Conservation (phyloP, 2,113 vertebrate species). For the Corythoichthys haematopterus region DNA sequence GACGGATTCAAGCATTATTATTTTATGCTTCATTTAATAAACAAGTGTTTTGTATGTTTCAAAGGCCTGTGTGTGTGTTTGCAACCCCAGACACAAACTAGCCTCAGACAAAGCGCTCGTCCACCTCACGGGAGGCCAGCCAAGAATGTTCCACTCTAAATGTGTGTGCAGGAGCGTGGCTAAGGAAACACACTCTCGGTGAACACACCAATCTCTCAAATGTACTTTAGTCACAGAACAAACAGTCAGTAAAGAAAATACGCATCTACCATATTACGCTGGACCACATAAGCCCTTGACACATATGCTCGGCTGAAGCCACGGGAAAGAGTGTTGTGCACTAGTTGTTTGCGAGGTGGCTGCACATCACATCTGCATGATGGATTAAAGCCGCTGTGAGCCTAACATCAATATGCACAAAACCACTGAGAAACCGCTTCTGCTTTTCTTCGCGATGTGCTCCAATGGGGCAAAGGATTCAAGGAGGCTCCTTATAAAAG, state of each 20-base stretch:
- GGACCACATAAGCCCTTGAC: conserved; percentile 30
- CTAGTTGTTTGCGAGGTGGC: conserved; percentile 30
- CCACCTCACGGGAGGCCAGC: conserved; percentile 32
- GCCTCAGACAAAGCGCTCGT: conserved; percentile 37
- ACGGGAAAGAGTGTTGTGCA: conserved; percentile 36
- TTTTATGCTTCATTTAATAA: conserved; percentile 52
- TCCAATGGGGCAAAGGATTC: conserved; percentile 24
- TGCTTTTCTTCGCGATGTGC: conserved; percentile 26
- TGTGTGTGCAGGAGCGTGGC: conserved; percentile 36
- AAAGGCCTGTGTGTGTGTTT: conserved; percentile 29
- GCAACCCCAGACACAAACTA: conserved; percentile 42
- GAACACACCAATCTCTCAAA: conserved; percentile 38
- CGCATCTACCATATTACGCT: conserved; percentile 20
- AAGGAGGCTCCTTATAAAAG: conserved; percentile 47
- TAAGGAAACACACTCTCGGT: conserved; percentile 21
- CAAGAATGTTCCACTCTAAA: conserved; percentile 33
- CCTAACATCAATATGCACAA: conserved; percentile 43
- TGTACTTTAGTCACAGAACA: conserved; percentile 46
- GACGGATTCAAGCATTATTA: conserved; percentile 48
- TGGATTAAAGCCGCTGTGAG: conserved; percentile 45
- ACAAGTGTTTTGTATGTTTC: conserved; percentile 49
- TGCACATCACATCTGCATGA: conserved; percentile 33
- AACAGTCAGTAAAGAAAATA: conserved; percentile 43
- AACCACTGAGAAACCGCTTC: conserved; percentile 23
- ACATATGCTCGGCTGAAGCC: conserved; percentile 28